Evolutionary conservation across 2,888 invertebrate genomes (phyloP).

Genomic region (Athetis lepigone): DNA sequence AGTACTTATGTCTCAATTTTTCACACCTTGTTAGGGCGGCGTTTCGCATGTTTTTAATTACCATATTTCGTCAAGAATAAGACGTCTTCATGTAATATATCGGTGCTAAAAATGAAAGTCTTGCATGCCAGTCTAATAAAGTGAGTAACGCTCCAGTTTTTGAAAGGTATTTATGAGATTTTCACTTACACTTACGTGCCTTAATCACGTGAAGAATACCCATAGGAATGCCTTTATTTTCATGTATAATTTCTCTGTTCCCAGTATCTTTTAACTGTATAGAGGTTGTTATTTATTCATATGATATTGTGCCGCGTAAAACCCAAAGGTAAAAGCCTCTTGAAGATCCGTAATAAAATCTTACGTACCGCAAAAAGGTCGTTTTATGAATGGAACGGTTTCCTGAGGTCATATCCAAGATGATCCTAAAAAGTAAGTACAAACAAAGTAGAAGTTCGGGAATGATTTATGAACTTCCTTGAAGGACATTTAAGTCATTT

Average conservation of each 20-base stretch:
- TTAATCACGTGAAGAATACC: constrained; percentile 47
- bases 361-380: constrained; percentile 52
- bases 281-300: constrained; percentile 57
- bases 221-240: constrained; percentile 31
- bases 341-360: constrained; percentile 57
- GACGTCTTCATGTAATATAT: constrained; percentile 50
- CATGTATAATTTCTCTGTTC: constrained; percentile 20
- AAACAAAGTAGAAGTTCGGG: constrained; percentile 34
- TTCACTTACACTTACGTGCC: constrained; percentile 53
- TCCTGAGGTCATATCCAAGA: constrained; percentile 34
- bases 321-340: constrained; percentile 47
- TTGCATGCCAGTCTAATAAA: constrained; percentile 57
- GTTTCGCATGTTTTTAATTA: constrained; percentile 59
- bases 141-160: constrained; percentile 61
- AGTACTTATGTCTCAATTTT: constrained; percentile 53
- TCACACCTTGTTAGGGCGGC: constrained; percentile 63
- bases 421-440: constrained; percentile 49
- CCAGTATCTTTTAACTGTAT: constrained; percentile 39
- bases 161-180: constrained; percentile 58
- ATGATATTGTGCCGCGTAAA: constrained; percentile 32
- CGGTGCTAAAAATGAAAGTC: constrained; percentile 64
- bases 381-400: constrained; percentile 44
- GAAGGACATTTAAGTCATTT: constrained; percentile 37
- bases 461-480: constrained; percentile 46
- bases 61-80: constrained; percentile 44